Evolutionary conservation across 1,140 invertebrate genomes (phyloP).

Genomic region (Mactra quadrangularis): DNA sequence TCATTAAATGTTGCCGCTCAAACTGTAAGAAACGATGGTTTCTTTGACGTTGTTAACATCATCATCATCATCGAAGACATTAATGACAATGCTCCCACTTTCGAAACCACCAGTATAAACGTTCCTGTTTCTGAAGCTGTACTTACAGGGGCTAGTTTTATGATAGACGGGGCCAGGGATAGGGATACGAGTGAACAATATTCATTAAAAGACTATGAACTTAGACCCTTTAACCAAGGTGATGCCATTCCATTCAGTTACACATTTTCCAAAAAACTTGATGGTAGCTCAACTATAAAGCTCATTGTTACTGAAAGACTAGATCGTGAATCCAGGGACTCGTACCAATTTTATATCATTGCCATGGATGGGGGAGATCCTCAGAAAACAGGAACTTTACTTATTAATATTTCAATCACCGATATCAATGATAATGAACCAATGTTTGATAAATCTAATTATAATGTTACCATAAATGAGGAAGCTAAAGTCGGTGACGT

Average conservation of each 20-base stretch:
- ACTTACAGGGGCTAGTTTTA: conserved; percentile 67
- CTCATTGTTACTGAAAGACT: conserved; percentile 71
- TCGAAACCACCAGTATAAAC: conserved; percentile 63
- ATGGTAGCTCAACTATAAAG: conserved; percentile 72
- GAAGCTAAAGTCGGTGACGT: conserved; percentile 63
- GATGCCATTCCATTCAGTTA: conserved; percentile 69
- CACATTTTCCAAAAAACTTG: conserved; percentile 71
- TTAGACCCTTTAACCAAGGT: conserved; percentile 50
- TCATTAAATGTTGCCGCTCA: conserved; percentile 72
- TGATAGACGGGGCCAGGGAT: conserved; percentile 75
- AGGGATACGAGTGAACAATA: conserved; percentile 72
- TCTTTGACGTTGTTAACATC: conserved; percentile 72
- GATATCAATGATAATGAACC: conserved; percentile 82
- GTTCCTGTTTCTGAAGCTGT: conserved; percentile 76
- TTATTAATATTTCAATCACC: conserved; percentile 87
- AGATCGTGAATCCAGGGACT: conserved; percentile 70
- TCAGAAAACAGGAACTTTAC: conserved; percentile 67
- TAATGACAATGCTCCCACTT: conserved; percentile 79
- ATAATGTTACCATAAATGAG: conserved; percentile 87
- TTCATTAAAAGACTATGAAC: conserved; percentile 72
- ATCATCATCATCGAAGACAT: conserved; percentile 72
- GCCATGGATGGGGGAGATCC: conserved; percentile 87
- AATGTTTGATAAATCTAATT: conserved; percentile 90
- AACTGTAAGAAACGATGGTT: conserved; percentile 64
- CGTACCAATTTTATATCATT: conserved; percentile 88